Percentiles rank a stretch among this genome's conserved stretches.
phyloP scores from a whole-genome alignment of 2,888 invertebrate genomes.

The Eupelmus urozonus region DNA sequence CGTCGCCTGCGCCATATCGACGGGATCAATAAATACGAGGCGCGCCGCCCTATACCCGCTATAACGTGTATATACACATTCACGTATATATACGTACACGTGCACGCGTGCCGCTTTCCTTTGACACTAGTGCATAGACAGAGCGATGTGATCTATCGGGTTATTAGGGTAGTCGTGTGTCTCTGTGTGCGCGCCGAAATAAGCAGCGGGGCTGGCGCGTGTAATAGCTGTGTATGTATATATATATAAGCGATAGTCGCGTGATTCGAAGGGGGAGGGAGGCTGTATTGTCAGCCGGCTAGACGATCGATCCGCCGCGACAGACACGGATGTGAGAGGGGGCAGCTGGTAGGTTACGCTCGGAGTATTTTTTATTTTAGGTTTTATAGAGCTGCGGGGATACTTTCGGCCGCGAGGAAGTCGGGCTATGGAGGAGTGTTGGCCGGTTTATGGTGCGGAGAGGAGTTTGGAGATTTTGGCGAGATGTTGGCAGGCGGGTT shows the following conservation, averaged over 20 bases:
- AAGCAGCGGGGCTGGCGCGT: not conserved
- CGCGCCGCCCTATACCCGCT: no score
- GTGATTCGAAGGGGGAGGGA: no score
- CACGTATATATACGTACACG: not conserved
- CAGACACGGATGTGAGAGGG: no score
- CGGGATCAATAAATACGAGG: conserved; percentile 52
- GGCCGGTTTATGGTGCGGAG: no score
- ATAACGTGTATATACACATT: conserved; percentile 4
- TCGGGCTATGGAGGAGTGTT: no score
- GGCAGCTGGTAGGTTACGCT: no score
- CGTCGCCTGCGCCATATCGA: conserved; percentile 20
- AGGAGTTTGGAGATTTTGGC: no score
- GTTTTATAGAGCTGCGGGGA: no score
- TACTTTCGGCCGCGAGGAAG: no score
- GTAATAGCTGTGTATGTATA: not conserved
- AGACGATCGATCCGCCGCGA: not conserved
- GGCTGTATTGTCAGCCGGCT: not conserved
- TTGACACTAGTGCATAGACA: not conserved
- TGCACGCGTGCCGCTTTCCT: not conserved
- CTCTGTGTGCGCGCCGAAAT: not conserved
- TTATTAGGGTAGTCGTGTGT: not conserved
- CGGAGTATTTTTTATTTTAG: no score
- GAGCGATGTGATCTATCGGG: not conserved
- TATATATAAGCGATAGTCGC: not conserved
- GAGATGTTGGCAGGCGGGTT: no score